Evolutionary conservation across 2,888 invertebrate genomes (phyloP), one percentile per base, ranked within the genome.

Genomic region (Protonemura montana): DNA sequence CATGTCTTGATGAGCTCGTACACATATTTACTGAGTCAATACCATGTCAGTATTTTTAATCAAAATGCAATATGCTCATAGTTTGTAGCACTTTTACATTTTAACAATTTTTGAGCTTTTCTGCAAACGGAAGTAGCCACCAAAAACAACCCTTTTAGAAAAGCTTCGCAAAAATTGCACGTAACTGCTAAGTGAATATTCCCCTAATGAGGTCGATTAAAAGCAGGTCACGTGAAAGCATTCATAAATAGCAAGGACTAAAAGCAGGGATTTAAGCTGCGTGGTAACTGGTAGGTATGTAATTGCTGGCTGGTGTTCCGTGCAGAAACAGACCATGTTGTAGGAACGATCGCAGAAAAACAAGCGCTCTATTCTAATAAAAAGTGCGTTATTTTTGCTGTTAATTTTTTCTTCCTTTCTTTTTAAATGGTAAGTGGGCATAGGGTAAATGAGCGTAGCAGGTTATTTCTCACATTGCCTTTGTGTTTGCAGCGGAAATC

Each of bases 181-280:
- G 3, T 59, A 59, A 59, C 59, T 59, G 59, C 59, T 59, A 59
- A 59, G 59, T 59, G 59, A 59, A 59, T 59, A 59, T 59, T 59
- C 59, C 59, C 59, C 21, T 59, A 59, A 59, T 59, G 59, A 59
- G 59, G 59, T 59, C 59, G 59, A 59, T 59, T 59, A 59, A 59
- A 59, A 59, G 21, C 59, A 59, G 59, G 59, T 59, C 59, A 59
- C 59, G 59, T 59, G 59, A 59, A 21, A 3, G 59, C 59, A 59
- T 59, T 59, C 59, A 59, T 59, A 59, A 59, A 59, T 59, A 59
- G 59, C 59, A 13, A 21, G 59, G 59, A 21, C 13, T 59, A 59
- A 13, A 59, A 59, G 59, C 59, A 59, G 59, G 59, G 59, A 59
- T 59, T 59, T 59, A 59, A 59, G 59, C 59, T 21, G 16, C 13